Evolutionary conservation across 2,113 vertebrate genomes (phyloP).

Genomic region (Ranitomeya imitator): DNA sequence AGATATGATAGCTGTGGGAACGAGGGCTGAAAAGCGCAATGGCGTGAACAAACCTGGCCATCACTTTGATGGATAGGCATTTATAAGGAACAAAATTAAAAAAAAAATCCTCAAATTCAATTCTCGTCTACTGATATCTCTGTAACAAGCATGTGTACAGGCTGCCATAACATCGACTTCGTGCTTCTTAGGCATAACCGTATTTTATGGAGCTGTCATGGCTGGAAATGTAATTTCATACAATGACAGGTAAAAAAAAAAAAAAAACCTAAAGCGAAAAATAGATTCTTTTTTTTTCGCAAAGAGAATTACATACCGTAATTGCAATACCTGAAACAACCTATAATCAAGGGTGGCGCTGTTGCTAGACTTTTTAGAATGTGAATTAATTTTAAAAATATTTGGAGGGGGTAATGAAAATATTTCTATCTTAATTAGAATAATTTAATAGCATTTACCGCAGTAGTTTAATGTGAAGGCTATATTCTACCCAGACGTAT

Average conservation of each 20-base stretch:
- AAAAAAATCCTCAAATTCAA: constrained; percentile 11
- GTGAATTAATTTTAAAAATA: too few species aligned
- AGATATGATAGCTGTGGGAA: constrained; percentile 30
- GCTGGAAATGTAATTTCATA: not conserved
- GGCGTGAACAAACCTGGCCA: not conserved
- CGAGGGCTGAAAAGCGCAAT: not conserved
- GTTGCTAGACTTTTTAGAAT: too few species aligned
- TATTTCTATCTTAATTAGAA: too few species aligned
- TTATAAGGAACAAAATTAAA: not conserved
- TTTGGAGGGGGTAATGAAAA: too few species aligned
- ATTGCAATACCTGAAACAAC: too few species aligned
- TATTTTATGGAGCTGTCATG: not conserved
- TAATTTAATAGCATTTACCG: too few species aligned
- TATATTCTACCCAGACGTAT: too few species aligned
- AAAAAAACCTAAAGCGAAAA: not conserved
- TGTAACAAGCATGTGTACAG: not conserved
- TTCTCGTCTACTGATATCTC: not conserved
- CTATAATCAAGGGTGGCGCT: too few species aligned
- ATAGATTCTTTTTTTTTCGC: too few species aligned
- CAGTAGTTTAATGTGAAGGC: too few species aligned
- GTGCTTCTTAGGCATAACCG: not conserved
- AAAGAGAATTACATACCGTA: too few species aligned
- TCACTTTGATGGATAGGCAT: constrained; percentile 44
- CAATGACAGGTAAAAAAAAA: not conserved
- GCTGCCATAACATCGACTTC: not conserved